phyloP scores from a whole-genome alignment of 1,140 invertebrate species.

The Drosophila paulistorum region DNA sequence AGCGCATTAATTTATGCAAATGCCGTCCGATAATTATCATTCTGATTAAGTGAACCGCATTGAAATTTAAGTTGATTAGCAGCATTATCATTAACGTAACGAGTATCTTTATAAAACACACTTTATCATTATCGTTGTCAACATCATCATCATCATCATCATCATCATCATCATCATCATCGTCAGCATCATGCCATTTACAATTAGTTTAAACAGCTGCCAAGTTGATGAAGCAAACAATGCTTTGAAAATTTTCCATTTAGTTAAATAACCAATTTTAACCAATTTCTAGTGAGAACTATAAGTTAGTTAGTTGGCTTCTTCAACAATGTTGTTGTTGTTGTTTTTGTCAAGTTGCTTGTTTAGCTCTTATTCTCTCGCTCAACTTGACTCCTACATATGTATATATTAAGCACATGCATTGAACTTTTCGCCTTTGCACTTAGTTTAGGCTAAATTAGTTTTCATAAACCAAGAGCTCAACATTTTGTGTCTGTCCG shows the following conservation, averaged over 20 bases:
- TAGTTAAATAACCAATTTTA: neutral
- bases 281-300: slow-evolving; percentile 3
- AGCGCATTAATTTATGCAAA: slow-evolving; percentile 60
- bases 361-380: neutral
- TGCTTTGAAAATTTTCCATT: neutral
- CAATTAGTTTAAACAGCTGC: slow-evolving; percentile 27
- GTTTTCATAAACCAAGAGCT: neutral
- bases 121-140: neutral
- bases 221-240: slow-evolving; percentile 13
- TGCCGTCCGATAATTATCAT: slow-evolving; percentile 43
- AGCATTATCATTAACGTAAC: slow-evolving; percentile 1
- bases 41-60: slow-evolving; percentile 54
- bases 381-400: neutral
- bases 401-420: neutral
- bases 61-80: slow-evolving; percentile 45
- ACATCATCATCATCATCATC: neutral
- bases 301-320: neutral
- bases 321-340: no score
- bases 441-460: slow-evolving; percentile 3
- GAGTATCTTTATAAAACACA: neutral
- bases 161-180: neutral
- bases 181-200: neutral
- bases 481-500: neutral
- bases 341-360: neutral
- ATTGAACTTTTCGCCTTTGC: slow-evolving; percentile 23